Evolutionary conservation across 2,113 vertebrate genomes (phyloP).

Genomic region (Sclerurus mexicanus): DNA sequence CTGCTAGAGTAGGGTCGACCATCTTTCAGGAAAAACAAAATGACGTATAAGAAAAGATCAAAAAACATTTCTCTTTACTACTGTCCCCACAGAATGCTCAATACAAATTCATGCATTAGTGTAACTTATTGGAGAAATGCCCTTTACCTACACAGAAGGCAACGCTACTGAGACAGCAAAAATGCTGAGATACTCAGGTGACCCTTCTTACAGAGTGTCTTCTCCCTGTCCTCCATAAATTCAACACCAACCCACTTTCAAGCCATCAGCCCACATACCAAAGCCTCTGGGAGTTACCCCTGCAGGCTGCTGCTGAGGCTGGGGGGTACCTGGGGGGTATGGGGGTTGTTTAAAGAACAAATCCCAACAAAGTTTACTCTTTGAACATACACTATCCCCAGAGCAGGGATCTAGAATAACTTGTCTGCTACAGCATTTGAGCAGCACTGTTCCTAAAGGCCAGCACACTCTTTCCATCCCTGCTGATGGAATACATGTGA

Average conservation of each 20-base stretch:
- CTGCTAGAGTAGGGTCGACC: conserved; percentile 85
- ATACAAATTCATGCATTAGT: neutral
- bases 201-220: neutral
- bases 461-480: neutral
- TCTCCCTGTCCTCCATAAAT: neutral
- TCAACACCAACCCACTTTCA: neutral
- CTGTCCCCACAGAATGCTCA: neutral
- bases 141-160: neutral
- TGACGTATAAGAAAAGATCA: neutral
- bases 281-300: neutral
- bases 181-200: too few species aligned
- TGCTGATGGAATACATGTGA: neutral
- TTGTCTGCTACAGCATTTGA: neutral
- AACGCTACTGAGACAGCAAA: neutral
- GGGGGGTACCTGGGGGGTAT: rapidly evolving
- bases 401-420: neutral
- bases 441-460: neutral
- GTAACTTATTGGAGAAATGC: too few species aligned
- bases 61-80: neutral
- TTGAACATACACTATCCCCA: neutral
- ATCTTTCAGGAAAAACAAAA: conserved; percentile 67
- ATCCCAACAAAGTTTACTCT: neutral
- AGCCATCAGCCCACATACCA: neutral
- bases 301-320: neutral
- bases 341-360: neutral